phyloP scores from a whole-genome alignment of 2,888 invertebrate genomes.

The Amblyteles armatorius region DNA sequence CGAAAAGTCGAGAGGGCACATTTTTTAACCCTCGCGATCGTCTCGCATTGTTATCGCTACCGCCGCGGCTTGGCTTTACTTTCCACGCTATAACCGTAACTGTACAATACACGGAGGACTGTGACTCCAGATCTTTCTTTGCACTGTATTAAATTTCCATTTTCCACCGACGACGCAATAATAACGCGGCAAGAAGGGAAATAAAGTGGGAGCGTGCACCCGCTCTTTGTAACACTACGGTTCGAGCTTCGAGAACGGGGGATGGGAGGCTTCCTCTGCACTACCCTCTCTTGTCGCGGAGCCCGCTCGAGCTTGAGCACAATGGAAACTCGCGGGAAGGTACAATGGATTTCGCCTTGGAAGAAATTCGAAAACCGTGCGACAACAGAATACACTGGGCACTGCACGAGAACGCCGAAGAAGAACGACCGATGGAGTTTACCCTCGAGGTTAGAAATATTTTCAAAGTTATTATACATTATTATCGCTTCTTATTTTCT shows the following conservation, averaged over 20 bases:
- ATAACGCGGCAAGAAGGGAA: slow-evolving; percentile 69
- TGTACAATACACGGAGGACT: slow-evolving; percentile 30
- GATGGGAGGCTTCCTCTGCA: slow-evolving; percentile 52
- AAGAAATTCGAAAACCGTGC: slow-evolving; percentile 66
- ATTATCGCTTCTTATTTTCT: not conserved
- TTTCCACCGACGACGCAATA: slow-evolving; percentile 73
- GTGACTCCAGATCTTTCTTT: slow-evolving; percentile 59
- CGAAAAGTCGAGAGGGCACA: slow-evolving; percentile 17
- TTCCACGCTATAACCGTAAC: slow-evolving; percentile 8
- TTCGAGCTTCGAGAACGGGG: slow-evolving; percentile 32
- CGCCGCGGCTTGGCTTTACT: slow-evolving; percentile 21
- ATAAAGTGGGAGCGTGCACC: slow-evolving; percentile 24
- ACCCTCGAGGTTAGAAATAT: slow-evolving; percentile 3
- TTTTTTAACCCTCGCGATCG: slow-evolving; percentile 23
- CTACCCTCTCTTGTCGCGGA: slow-evolving; percentile 18
- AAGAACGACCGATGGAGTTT: not conserved
- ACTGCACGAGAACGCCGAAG: slow-evolving; percentile 17
- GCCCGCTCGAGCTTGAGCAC: slow-evolving; percentile 56
- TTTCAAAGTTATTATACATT: not conserved
- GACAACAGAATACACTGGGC: slow-evolving; percentile 21
- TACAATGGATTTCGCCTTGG: slow-evolving; percentile 69
- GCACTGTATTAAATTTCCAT: slow-evolving; percentile 79
- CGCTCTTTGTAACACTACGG: slow-evolving; percentile 32
- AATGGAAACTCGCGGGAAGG: slow-evolving; percentile 59
- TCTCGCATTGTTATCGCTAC: slow-evolving; percentile 32